Evolutionary conservation across 2,113 vertebrate genomes (phyloP).

Genomic region (Rhinoderma darwinii): DNA sequence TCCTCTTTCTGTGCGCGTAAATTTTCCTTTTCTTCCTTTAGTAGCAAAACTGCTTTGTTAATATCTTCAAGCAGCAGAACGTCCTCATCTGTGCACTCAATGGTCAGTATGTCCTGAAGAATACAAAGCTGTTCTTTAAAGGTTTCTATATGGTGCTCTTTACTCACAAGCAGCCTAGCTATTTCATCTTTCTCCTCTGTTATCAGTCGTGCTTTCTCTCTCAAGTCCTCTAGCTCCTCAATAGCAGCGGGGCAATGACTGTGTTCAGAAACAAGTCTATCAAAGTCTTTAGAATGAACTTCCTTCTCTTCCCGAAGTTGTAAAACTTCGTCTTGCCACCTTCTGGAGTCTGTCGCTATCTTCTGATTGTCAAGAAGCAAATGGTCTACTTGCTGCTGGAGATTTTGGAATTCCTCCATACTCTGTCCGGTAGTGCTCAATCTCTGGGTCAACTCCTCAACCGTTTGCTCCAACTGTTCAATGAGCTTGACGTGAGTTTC

Average conservation of each 20-base stretch:
- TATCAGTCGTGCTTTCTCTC: constrained; percentile 67
- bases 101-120: constrained; percentile 32
- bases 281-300: constrained; percentile 65
- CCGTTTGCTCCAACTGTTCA: constrained; percentile 70
- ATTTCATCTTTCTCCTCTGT: constrained; percentile 69
- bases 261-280: constrained; percentile 66
- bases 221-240: constrained; percentile 67
- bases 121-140: constrained; percentile 68
- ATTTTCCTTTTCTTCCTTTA: constrained; percentile 71
- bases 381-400: constrained; percentile 74
- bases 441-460: constrained; percentile 70
- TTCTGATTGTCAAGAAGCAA: constrained; percentile 70
- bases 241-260: constrained; percentile 61
- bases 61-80: constrained; percentile 67
- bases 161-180: constrained; percentile 66
- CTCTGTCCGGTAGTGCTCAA: constrained; percentile 70
- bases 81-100: constrained; percentile 66
- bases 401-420: constrained; percentile 63
- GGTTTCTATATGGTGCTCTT: constrained; percentile 65
- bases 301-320: constrained; percentile 70
- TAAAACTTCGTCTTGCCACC: constrained; percentile 71
- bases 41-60: constrained; percentile 67
- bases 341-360: constrained; percentile 56
- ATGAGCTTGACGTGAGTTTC: constrained; percentile 69
- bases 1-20: constrained; percentile 69